phyloP scores from a whole-genome alignment of 2,113 vertebrate genomes.

The Atherinomorus stipes region DNA sequence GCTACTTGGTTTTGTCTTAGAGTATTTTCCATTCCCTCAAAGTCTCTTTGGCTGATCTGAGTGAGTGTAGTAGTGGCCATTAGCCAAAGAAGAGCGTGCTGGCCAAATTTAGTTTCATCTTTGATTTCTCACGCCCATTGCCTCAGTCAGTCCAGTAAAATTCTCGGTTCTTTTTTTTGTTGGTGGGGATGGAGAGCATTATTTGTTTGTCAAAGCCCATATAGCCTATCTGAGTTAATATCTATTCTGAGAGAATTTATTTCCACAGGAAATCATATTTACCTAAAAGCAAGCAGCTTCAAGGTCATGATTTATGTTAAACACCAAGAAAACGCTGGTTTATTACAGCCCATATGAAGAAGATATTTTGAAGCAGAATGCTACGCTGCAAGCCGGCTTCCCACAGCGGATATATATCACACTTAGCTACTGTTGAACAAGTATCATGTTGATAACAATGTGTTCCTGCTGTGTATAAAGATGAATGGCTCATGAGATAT shows the following conservation, averaged over 20 bases:
- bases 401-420: slow-evolving; percentile 28
- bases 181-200: neutral
- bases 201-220: slow-evolving; percentile 29
- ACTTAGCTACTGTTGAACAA: slow-evolving; percentile 2
- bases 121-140: neutral
- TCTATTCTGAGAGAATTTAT: slow-evolving; percentile 14
- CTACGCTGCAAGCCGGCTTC: neutral
- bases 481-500: slow-evolving; percentile 6
- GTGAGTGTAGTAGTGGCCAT: slow-evolving; percentile 3
- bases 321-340: slow-evolving; percentile 24
- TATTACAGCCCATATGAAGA: slow-evolving; percentile 7
- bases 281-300: slow-evolving; percentile 4
- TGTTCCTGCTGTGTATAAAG: neutral
- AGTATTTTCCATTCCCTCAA: neutral
- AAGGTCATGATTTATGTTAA: slow-evolving; percentile 8
- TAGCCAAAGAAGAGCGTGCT: slow-evolving; percentile 1
- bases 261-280: slow-evolving; percentile 17
- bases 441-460: neutral
- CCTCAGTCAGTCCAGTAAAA: neutral
- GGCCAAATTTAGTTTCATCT: slow-evolving; percentile 26
- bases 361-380: slow-evolving; percentile 6
- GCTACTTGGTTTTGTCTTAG: neutral
- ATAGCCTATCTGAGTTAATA: slow-evolving; percentile 19
- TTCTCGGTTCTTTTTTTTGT: slow-evolving; percentile 10
- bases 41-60: slow-evolving; percentile 16